Percentiles rank a stretch among this genome's conserved stretches.
phyloP scores from a whole-genome alignment of 1,140 invertebrate species.

The Drosophila ercepeae region DNA sequence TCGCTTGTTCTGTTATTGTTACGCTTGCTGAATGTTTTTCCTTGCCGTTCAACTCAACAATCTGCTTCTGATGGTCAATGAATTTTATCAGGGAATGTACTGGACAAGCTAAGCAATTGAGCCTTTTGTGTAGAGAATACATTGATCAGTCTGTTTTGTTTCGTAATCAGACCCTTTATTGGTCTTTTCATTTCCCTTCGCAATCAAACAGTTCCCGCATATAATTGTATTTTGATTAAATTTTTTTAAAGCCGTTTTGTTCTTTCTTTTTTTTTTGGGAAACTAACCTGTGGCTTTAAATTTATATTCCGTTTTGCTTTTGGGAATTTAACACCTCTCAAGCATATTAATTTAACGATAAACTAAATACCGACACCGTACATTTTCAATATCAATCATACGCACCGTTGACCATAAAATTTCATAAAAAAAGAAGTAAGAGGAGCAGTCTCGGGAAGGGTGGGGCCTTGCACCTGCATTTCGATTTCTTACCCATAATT shows the following conservation, averaged over 20 bases:
- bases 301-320: not conserved
- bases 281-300: not conserved
- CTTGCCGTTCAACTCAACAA: not conserved
- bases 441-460: no score
- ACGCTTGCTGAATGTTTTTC: not conserved
- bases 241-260: not conserved
- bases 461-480: no score
- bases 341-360: not conserved
- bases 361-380: not conserved
- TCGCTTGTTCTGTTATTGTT: not conserved
- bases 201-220: not conserved
- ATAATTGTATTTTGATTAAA: not conserved
- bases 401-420: not conserved
- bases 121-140: not conserved
- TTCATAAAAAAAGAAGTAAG: not conserved
- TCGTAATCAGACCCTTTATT: not conserved
- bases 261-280: no score
- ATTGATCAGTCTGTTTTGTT: not conserved
- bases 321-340: not conserved
- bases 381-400: not conserved
- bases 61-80: slow-evolving; percentile 2
- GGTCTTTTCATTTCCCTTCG: not conserved
- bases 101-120: slow-evolving; percentile 1
- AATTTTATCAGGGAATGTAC: not conserved
- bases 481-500: no score